These are phyloP conservation scores for Anthophora plumipes DNA, from an alignment of 2,888 invertebrate species.

Conservation along the genomic window DNA sequence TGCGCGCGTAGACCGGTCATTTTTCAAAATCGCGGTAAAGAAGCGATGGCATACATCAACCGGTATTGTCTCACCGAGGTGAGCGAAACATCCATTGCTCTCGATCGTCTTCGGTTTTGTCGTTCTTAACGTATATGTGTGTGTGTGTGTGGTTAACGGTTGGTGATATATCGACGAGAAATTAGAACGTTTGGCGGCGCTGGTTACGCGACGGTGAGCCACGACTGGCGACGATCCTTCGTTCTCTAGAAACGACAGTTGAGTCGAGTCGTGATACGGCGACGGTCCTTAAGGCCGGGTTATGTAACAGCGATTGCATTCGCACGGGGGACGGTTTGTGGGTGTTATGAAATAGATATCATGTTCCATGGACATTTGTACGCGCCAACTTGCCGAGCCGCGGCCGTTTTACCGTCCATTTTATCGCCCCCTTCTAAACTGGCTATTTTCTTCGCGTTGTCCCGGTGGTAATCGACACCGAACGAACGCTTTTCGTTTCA, in stretches of 20 bases:
- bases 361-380: constrained; percentile 76
- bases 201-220: constrained; percentile 56
- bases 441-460: constrained; percentile 42
- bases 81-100: not conserved
- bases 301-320: constrained; percentile 81
- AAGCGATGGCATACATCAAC: constrained; percentile 58
- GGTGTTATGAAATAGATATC: constrained; percentile 84
- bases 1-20: constrained; percentile 39
- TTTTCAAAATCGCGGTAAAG: constrained; percentile 65
- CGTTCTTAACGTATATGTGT: too few relatives aligned
- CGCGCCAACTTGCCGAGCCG: constrained; percentile 46
- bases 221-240: not conserved
- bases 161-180: constrained; percentile 49
- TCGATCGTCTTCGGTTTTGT: constrained; percentile 16
- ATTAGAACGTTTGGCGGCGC: constrained; percentile 59
- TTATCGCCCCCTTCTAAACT: constrained; percentile 56
- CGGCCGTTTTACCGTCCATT: constrained; percentile 52
- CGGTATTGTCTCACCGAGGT: constrained; percentile 44
- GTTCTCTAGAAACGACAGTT: not conserved
- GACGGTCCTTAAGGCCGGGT: constrained; percentile 69
- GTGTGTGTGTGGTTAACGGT: not conserved
- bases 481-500: constrained; percentile 1
- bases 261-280: constrained; percentile 22
- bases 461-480: constrained; percentile 54
- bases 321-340: constrained; percentile 83